Percentiles rank a stretch among this genome's conserved stretches.
Conservation (phyloP, 2,113 vertebrate genomes). For the Heterotis niloticus region DNA sequence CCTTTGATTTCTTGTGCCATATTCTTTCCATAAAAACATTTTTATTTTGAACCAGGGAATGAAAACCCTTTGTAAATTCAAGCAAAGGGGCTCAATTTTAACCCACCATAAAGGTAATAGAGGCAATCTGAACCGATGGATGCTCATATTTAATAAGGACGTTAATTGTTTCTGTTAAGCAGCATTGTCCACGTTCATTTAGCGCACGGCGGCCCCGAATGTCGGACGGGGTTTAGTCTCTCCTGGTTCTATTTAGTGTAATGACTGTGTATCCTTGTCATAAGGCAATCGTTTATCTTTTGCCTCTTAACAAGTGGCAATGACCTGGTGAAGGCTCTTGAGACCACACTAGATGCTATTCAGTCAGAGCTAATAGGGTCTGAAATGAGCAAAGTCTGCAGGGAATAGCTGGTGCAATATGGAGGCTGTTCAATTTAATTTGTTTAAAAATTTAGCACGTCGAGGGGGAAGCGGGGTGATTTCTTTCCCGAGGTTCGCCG, state of each 20-base stretch:
- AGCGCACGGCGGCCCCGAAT: not conserved
- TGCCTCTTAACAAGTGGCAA: conserved; percentile 17
- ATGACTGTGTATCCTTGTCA: conserved; percentile 9
- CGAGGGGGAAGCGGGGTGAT: no score
- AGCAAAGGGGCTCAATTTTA: no score
- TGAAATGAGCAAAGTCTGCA: conserved; percentile 23
- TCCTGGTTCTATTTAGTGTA: conserved; percentile 18
- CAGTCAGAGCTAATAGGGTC: conserved; percentile 16
- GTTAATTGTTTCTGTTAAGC: not conserved
- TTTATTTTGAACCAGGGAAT: no score
- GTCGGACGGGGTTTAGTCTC: not conserved
- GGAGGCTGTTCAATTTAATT: not conserved
- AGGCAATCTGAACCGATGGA: no score
- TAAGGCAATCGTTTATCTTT: conserved; percentile 15
- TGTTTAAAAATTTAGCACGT: conserved; percentile 9
- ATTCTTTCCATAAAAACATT: no score
- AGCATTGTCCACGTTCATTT: not conserved
- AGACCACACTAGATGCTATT: conserved; percentile 3
- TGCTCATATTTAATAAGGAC: not conserved
- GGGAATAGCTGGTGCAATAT: not conserved
- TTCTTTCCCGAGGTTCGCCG: no score
- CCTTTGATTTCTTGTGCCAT: no score
- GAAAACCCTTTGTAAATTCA: no score
- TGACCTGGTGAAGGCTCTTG: conserved; percentile 17
- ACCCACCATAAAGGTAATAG: no score